Evolutionary conservation across 37 sponge, comb jelly and placozoan genomes (phyloP).

Genomic region (Diacarnus erythraeanus): DNA sequence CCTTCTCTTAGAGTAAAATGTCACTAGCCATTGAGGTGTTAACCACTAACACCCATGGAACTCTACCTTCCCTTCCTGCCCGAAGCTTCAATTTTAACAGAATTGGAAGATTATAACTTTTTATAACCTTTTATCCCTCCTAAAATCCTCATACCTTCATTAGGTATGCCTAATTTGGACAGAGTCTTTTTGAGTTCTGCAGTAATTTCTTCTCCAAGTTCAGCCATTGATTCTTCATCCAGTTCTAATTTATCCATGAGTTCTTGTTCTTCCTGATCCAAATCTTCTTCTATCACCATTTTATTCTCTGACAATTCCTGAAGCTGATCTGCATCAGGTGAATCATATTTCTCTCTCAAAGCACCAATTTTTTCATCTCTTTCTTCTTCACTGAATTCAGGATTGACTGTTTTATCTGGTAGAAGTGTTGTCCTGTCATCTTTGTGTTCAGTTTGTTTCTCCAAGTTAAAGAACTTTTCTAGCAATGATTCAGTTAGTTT

Average conservation of each 20-base stretch:
- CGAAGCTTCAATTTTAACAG: too few relatives aligned
- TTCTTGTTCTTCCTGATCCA: neutral
- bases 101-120: too few relatives aligned
- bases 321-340: neutral
- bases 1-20: too few relatives aligned
- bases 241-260: constrained; percentile 21
- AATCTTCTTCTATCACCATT: constrained; percentile 5
- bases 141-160: neutral
- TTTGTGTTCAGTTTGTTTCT: neutral
- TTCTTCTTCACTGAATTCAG: neutral
- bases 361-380: neutral
- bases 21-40: too few relatives aligned
- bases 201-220: constrained; percentile 19
- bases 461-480: neutral
- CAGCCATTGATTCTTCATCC: constrained; percentile 27
- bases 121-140: too few relatives aligned
- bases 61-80: too few relatives aligned
- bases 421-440: neutral
- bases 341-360: neutral
- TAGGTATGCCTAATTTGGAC: neutral
- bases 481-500: too few relatives aligned
- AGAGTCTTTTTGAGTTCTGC: constrained; percentile 18
- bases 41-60: too few relatives aligned
- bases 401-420: neutral
- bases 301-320: constrained; percentile 1